These are phyloP conservation scores for Lepidotrigona ventralis DNA, from an alignment of 1,140 invertebrate species.

Conservation along the genomic window DNA sequence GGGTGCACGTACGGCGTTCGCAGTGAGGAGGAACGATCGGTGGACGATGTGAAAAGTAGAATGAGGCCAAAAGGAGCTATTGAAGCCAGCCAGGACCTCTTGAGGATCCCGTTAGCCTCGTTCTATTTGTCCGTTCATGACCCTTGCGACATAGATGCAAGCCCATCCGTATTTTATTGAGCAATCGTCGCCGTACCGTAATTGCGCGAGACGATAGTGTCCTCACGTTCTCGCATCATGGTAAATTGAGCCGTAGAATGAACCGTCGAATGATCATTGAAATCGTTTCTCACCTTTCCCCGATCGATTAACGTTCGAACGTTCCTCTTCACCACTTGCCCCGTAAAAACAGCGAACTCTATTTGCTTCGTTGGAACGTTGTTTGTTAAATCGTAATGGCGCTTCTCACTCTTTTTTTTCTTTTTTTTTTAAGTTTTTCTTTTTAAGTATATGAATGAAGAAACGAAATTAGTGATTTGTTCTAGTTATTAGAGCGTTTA, in stretches of 20 bases:
- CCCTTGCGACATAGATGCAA: slow-evolving; percentile 32
- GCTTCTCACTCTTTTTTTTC: not conserved
- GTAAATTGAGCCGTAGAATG: slow-evolving; percentile 1
- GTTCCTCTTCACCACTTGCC: too few species aligned
- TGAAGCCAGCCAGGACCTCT: slow-evolving; percentile 46
- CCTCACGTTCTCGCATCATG: not conserved
- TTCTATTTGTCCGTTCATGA: slow-evolving; percentile 49
- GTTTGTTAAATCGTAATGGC: not conserved
- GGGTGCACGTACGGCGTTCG: slow-evolving; percentile 23
- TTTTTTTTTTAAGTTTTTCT: not conserved
- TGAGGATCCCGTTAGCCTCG: slow-evolving; percentile 49
- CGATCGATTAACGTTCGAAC: slow-evolving; percentile 3
- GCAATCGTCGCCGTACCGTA: slow-evolving; percentile 35
- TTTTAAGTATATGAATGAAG: too few species aligned
- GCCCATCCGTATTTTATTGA: slow-evolving; percentile 48
- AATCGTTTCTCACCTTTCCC: not conserved
- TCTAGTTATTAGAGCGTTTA: too few species aligned
- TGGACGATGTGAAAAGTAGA: slow-evolving; percentile 20
- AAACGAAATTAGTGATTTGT: too few species aligned
- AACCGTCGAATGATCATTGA: not conserved
- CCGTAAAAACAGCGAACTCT: not conserved
- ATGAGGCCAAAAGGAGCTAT: slow-evolving; percentile 37
- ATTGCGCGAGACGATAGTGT: slow-evolving; percentile 24
- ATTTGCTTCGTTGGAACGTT: not conserved
- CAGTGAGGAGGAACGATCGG: slow-evolving; percentile 1